These are phyloP conservation scores for Trichosurus vulpecula DNA, from an alignment of 2,797 vertebrate genomes.

Conservation along the genomic window DNA sequence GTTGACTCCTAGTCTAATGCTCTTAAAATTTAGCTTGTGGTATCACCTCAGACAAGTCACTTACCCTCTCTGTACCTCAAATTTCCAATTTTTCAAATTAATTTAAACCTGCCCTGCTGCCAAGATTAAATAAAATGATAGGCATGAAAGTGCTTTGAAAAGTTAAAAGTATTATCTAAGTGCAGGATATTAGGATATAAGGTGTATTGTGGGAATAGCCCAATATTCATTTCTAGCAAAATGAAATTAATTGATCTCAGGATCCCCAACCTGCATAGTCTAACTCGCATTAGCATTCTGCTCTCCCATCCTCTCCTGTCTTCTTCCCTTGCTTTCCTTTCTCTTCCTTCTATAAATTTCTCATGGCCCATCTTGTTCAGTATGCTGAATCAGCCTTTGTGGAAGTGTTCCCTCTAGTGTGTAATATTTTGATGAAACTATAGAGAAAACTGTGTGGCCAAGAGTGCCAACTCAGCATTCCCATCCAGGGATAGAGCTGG, in stretches of 20 bases:
- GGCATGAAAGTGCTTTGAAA: constrained; percentile 28
- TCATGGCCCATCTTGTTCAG: constrained; percentile 53
- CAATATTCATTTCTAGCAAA: constrained; percentile 60
- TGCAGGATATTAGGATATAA: background rate
- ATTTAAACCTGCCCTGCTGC: background rate
- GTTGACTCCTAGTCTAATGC: background rate
- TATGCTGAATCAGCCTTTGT: constrained; percentile 65
- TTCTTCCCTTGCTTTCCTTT: background rate
- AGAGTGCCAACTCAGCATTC: constrained; percentile 65
- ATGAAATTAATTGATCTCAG: constrained; percentile 23
- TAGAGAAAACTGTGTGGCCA: constrained; percentile 61
- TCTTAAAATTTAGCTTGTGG: background rate
- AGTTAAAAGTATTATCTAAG: constrained; percentile 23
- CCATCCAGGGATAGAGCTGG: constrained; percentile 42
- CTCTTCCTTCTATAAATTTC: constrained; percentile 52
- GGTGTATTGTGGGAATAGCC: background rate
- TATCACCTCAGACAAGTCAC: background rate
- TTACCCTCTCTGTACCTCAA: background rate
- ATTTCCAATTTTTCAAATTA: constrained; percentile 36
- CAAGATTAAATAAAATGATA: constrained; percentile 33
- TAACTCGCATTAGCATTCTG: constrained; percentile 39
- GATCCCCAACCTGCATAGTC: background rate
- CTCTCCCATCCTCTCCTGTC: constrained; percentile 13
- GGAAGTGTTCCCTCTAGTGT: constrained; percentile 50
- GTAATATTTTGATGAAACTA: constrained; percentile 60